These are phyloP conservation scores for Terrapene triunguis DNA, from an alignment of 2,113 vertebrate genomes.

Conservation along the genomic window DNA sequence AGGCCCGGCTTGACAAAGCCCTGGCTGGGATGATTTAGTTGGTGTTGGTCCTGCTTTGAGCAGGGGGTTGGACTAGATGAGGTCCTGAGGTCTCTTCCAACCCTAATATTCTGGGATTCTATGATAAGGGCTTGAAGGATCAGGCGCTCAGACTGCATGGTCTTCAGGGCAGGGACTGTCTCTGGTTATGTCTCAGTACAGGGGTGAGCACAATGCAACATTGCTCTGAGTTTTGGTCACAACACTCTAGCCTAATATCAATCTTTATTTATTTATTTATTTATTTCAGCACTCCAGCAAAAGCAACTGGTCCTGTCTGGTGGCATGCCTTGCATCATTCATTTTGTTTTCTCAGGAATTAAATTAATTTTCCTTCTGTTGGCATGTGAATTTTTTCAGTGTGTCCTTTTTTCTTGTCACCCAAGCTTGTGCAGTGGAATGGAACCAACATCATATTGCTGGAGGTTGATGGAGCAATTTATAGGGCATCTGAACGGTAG, in stretches of 20 bases:
- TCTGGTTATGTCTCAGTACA: neutral
- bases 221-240: neutral
- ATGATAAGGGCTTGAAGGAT: neutral
- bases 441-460: neutral
- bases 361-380: neutral
- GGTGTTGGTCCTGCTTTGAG: no score
- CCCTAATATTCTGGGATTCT: no score
- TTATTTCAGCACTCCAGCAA: neutral
- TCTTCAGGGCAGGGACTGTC: neutral
- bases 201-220: neutral
- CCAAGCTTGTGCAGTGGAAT: neutral
- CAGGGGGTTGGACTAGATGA: no score
- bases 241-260: neutral
- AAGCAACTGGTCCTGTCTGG: neutral
- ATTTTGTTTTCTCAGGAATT: neutral
- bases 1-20: no score
- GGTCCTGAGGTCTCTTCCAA: no score
- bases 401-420: neutral
- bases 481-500: neutral
- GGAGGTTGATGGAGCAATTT: neutral
- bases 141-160: neutral
- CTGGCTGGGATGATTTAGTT: no score
- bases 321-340: neutral
- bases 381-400: neutral
- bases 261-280: neutral